phyloP scores from a whole-genome alignment of 2,888 invertebrate species.

The Cryptophagus acutangulus region DNA sequence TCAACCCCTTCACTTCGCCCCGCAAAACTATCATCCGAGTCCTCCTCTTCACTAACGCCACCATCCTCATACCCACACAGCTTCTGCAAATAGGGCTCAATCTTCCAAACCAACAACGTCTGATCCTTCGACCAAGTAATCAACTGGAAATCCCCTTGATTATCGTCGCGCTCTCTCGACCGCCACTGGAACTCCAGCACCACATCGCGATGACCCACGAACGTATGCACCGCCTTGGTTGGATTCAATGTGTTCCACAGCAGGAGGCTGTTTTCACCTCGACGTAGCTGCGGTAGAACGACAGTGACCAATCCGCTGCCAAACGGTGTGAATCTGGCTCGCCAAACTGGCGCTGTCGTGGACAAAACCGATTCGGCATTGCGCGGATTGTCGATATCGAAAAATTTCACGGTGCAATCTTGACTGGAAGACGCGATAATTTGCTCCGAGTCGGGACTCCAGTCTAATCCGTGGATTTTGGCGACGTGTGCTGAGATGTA shows the following conservation, averaged over 20 bases:
- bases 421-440: constrained; percentile 89
- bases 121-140: constrained; percentile 96
- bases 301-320: constrained; percentile 89
- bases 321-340: constrained; percentile 75
- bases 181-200: constrained; percentile 95
- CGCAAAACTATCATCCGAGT: constrained; percentile 19
- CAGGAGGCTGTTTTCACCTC: constrained; percentile 79
- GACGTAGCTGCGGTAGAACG: constrained; percentile 83
- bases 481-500: constrained; percentile 90
- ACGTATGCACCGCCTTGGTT: constrained; percentile 77
- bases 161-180: constrained; percentile 55
- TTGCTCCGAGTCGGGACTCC: constrained; percentile 83
- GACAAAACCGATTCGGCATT: constrained; percentile 80
- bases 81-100: constrained; percentile 79
- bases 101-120: constrained; percentile 83
- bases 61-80: constrained; percentile 69
- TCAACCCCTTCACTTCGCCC: constrained; percentile 47
- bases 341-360: constrained; percentile 85
- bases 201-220: constrained; percentile 92
- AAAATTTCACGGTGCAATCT: constrained; percentile 92
- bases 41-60: constrained; percentile 33
- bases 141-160: constrained; percentile 70
- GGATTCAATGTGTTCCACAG: constrained; percentile 71
- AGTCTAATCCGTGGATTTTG: constrained; percentile 90
- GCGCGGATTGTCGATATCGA: constrained; percentile 81